phyloP scores from a whole-genome alignment of 2,888 invertebrate species.

The Gandaritis pyraliata region DNA sequence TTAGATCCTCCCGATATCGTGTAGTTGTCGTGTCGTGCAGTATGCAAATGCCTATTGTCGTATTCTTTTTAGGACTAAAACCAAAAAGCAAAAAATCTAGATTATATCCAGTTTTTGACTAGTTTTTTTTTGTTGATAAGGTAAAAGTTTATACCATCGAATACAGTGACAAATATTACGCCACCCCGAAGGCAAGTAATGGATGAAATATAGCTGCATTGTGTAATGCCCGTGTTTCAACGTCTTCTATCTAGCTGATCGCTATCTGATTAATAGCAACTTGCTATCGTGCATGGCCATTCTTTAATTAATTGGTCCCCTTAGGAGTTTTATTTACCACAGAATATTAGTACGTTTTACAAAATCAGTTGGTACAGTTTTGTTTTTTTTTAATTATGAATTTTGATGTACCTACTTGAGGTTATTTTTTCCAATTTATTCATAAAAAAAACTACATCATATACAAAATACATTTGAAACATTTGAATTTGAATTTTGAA shows the following conservation, averaged over 20 bases:
- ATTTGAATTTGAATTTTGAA: too few relatives aligned
- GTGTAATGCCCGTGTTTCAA: slow-evolving; percentile 45
- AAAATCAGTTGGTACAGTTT: neutral
- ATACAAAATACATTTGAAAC: too few relatives aligned
- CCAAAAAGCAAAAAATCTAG: too few relatives aligned
- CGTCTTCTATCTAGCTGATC: slow-evolving; percentile 64
- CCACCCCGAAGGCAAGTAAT: slow-evolving; percentile 8
- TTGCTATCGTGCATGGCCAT: slow-evolving; percentile 65
- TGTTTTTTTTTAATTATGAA: neutral
- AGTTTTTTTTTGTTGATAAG: neutral
- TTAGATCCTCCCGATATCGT: too few relatives aligned
- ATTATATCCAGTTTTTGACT: too few relatives aligned
- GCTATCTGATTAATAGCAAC: slow-evolving; percentile 69
- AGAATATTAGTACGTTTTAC: too few relatives aligned
- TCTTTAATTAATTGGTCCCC: slow-evolving; percentile 72
- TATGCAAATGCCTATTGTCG: too few relatives aligned
- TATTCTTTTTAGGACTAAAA: too few relatives aligned
- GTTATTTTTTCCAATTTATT: too few relatives aligned
- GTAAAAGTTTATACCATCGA: slow-evolving; percentile 3
- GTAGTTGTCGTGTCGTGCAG: too few relatives aligned
- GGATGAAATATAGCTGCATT: slow-evolving; percentile 42
- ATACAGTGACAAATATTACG: slow-evolving; percentile 16
- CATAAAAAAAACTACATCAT: too few relatives aligned
- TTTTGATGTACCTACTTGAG: too few relatives aligned
- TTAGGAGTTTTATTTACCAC: slow-evolving; percentile 39